These are phyloP conservation scores for Drosophila ambigua DNA, from an alignment of 1,140 invertebrate genomes.

Conservation along the genomic window DNA sequence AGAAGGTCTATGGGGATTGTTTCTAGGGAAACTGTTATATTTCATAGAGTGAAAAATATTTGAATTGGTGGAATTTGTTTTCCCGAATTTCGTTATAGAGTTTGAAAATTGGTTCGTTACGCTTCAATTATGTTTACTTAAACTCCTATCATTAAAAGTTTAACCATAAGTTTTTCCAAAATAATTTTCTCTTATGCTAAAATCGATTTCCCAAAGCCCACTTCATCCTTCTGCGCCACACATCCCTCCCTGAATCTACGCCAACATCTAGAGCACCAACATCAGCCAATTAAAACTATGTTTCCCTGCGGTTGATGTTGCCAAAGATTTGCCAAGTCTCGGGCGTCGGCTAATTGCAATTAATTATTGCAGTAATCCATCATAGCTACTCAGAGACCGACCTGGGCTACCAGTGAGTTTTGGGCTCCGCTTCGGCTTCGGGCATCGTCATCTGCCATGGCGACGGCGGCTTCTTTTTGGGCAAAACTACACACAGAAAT, in stretches of 20 bases:
- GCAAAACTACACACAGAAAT: slow-evolving; percentile 28
- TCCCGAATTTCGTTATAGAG: no score
- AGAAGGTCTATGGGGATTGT: no score
- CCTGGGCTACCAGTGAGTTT: slow-evolving; percentile 19
- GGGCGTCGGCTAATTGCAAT: slow-evolving; percentile 69
- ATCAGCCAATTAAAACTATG: slow-evolving; percentile 21
- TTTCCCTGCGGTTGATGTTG: slow-evolving; percentile 13
- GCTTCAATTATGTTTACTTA: no score
- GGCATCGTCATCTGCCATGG: slow-evolving; percentile 32
- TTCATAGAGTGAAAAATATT: not conserved
- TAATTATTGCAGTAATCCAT: slow-evolving; percentile 79
- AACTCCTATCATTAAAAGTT: no score
- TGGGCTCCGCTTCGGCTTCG: slow-evolving; percentile 5
- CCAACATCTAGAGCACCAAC: slow-evolving; percentile 1
- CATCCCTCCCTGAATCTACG: no score
- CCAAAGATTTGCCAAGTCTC: slow-evolving; percentile 37
- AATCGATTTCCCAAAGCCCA: no score
- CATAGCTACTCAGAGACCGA: slow-evolving; percentile 39
- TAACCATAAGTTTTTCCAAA: no score
- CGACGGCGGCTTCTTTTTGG: slow-evolving; percentile 62
- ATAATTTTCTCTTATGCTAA: no score
- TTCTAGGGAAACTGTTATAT: no score
- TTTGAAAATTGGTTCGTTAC: no score
- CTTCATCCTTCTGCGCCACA: no score
- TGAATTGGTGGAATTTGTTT: not conserved